Evolutionary conservation across 2,113 vertebrate genomes (phyloP), one percentile per base, ranked within the genome.

Genomic region (Coregonus clupeaformis): DNA sequence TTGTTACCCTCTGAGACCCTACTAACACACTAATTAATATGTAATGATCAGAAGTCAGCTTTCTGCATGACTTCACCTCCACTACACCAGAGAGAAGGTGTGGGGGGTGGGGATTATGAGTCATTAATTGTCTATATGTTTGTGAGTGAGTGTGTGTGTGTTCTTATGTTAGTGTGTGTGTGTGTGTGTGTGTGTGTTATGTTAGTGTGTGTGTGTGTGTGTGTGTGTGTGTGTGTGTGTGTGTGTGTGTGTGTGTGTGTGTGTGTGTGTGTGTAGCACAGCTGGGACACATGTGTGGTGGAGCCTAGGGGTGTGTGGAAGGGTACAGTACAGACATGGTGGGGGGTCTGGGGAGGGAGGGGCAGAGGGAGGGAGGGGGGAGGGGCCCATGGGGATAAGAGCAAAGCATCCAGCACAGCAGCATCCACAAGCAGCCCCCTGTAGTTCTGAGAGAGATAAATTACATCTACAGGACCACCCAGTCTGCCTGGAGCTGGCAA

Each of bases 211-310:
- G 24, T 16, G 47, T 57, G 66, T 30, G 30, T 32, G 30, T 32
- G 30, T 32, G 20, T 6, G 36, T 22, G 11, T 45, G 29, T 14
- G 30, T 29, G 55, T 30, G 60, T 45, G 60, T 5, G 47, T 67
- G 60, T 47, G n/a, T 69, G 4, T 11, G 3, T 60, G 68, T 64
- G 2, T 30, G 63, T 24, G 47, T 27, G 62, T 30, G 32, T 27
- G 49, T 47, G 20, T 63, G 55, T 68, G 57, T 62, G 25, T 68
- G 47, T 30, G 18, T 29, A 4, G 6, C 13, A 42, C 74, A 68
- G 55, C 52, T 72, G 70, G 52, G 70, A 22, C 16, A 9, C 52
- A 72, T 72, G 70, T 72, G 70, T 72, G 62, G 22, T 64, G 12
- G 25, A 64, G 57, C 18, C 57, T 11, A 5, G n/a, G 57, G 57